These are phyloP conservation scores for Pocillopora grandis DNA, from an alignment of 92 coral and sea anemone genomes.

Conservation along the genomic window DNA sequence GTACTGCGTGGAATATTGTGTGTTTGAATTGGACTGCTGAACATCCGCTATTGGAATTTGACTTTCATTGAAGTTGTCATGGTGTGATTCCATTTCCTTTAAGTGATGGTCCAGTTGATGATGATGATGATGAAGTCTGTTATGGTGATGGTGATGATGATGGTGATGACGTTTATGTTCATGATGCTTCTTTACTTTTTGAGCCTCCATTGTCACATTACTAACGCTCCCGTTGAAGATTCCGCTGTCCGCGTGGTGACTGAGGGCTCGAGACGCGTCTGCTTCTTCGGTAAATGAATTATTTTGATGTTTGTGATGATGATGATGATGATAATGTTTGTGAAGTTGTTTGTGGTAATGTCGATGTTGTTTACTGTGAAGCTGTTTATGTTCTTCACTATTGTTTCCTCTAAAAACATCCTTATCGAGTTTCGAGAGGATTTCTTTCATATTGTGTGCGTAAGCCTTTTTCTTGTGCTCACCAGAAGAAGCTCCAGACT, in stretches of 20 bases:
- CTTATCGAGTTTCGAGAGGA: slow-evolving; percentile 62
- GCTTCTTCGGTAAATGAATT: slow-evolving; percentile 12
- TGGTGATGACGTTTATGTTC: background rate
- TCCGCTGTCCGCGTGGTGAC: slow-evolving; percentile 34
- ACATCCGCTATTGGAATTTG: background rate
- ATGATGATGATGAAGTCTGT: background rate
- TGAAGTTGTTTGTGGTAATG: background rate
- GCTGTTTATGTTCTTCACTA: slow-evolving; percentile 19
- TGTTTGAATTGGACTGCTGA: slow-evolving; percentile 9
- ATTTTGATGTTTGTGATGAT: background rate
- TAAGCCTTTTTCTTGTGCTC: background rate
- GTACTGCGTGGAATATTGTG: slow-evolving; percentile 13
- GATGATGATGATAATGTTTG: background rate
- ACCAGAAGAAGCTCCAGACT: background rate
- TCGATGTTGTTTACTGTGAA: slow-evolving; percentile 1
- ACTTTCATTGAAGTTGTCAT: background rate
- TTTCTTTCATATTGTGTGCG: slow-evolving; percentile 45
- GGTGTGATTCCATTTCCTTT: background rate
- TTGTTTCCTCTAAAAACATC: slow-evolving; percentile 54
- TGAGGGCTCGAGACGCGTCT: slow-evolving; percentile 21
- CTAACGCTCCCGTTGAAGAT: slow-evolving; percentile 43
- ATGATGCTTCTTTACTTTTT: background rate
- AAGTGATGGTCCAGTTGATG: background rate
- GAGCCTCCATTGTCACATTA: slow-evolving; percentile 26
- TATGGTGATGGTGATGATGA: background rate